phyloP scores from a whole-genome alignment of 2,797 vertebrate genomes.

The Scyliorhinus canicula region DNA sequence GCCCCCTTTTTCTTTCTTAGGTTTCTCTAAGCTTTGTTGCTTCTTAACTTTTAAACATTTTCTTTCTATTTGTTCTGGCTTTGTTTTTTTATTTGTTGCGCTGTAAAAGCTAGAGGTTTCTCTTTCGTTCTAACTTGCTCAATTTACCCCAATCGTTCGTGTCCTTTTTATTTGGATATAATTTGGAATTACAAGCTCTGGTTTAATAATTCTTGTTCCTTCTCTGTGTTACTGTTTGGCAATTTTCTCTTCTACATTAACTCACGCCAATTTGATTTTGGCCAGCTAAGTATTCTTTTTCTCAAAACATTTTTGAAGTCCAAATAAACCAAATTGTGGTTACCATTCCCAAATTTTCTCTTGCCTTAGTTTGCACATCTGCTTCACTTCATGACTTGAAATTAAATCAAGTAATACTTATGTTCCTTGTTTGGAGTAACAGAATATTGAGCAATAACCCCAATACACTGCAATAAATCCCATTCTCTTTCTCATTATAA shows the following conservation, averaged over 20 bases:
- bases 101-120: neutral
- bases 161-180: neutral
- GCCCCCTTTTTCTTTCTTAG: neutral
- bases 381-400: neutral
- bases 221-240: neutral
- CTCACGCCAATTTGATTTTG: neutral
- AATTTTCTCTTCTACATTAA: neutral
- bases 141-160: neutral
- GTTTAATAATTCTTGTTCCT: neutral
- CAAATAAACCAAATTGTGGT: neutral
- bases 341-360: neutral
- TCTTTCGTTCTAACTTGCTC: neutral
- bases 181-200: neutral
- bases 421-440: neutral
- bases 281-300: neutral
- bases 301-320: neutral
- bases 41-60: neutral
- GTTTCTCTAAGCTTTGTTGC: neutral
- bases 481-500: slow-evolving; percentile 21
- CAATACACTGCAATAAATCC: neutral
- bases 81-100: neutral
- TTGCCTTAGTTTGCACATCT: neutral
- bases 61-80: neutral
- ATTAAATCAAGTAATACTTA: neutral
- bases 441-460: slow-evolving; percentile 1